phyloP scores from a whole-genome alignment of 2,113 vertebrate genomes.

The Larimichthys polyactis region DNA sequence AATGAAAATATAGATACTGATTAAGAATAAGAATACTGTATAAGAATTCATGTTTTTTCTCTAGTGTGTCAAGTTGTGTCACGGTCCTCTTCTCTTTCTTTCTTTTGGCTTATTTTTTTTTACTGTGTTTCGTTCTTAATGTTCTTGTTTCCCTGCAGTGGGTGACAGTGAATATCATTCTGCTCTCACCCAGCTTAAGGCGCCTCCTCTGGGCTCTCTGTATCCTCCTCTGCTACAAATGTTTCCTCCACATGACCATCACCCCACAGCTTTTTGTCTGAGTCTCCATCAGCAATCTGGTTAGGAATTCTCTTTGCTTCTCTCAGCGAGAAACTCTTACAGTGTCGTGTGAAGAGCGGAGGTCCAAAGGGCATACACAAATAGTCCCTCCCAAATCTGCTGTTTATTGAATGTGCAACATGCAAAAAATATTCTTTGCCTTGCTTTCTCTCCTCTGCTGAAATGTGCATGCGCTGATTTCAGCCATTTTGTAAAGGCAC shows the following conservation, averaged over 20 bases:
- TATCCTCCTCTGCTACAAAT: slow-evolving; percentile 37
- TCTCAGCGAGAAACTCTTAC: slow-evolving; percentile 1
- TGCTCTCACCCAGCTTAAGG: slow-evolving; percentile 17
- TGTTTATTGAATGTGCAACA: neutral
- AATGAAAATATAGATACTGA: neutral
- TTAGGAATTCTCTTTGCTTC: slow-evolving; percentile 27
- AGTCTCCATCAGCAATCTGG: slow-evolving; percentile 23
- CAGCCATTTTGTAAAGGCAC: slow-evolving; percentile 39
- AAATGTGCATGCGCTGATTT: slow-evolving; percentile 16
- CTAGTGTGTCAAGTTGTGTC: no score
- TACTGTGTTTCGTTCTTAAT: neutral
- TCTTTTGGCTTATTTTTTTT: neutral
- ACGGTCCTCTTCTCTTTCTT: neutral
- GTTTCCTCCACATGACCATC: slow-evolving; percentile 44
- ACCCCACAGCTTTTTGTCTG: slow-evolving; percentile 36
- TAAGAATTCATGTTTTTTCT: neutral
- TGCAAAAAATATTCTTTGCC: neutral
- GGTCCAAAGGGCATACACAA: slow-evolving; percentile 17
- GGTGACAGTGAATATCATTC: slow-evolving; percentile 26
- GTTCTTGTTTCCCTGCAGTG: slow-evolving; percentile 23
- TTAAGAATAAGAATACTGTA: neutral
- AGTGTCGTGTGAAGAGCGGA: neutral
- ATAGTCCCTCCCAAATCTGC: neutral
- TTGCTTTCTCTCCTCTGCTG: neutral
- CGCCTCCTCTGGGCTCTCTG: slow-evolving; percentile 24